phyloP scores from a whole-genome alignment of 2,113 vertebrate genomes.

The Ailurus styani region DNA sequence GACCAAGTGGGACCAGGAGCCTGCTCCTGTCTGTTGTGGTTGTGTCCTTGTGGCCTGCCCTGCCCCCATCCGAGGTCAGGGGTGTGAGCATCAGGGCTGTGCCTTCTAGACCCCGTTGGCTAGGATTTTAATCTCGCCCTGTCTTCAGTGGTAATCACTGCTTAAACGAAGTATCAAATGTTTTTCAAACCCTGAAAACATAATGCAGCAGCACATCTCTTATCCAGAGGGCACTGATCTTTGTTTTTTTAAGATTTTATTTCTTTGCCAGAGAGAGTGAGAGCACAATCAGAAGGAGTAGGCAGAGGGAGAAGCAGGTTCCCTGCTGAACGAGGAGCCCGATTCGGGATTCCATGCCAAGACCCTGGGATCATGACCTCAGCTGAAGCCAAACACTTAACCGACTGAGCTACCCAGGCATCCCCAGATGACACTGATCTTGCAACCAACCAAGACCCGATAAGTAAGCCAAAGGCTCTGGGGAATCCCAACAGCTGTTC shows the following conservation, averaged over 20 bases:
- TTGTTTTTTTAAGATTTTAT: too few relatives aligned
- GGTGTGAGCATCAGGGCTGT: neutral
- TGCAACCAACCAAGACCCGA: neutral
- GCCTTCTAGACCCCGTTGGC: neutral
- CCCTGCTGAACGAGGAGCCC: too few relatives aligned
- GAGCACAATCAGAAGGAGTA: too few relatives aligned
- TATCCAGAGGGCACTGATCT: neutral
- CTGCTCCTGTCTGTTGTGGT: accelerated
- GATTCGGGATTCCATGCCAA: accelerated
- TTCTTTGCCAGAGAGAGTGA: too few relatives aligned
- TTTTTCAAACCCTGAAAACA: neutral
- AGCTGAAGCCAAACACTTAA: too few relatives aligned
- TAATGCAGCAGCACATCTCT: neutral
- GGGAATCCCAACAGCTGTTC: neutral
- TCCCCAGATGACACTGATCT: neutral
- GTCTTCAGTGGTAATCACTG: neutral
- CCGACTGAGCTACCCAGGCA: too few relatives aligned
- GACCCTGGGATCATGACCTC: too few relatives aligned
- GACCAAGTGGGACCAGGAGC: neutral
- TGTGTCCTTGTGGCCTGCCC: accelerated
- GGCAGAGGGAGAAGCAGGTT: too few relatives aligned
- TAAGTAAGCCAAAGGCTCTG: neutral
- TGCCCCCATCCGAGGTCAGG: accelerated
- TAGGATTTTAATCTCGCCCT: neutral
- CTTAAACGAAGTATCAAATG: neutral